Percentiles rank a stretch among this genome's conserved stretches.
Conservation (phyloP, 1,140 invertebrate genomes). For the Temnothorax curvispinosus region DNA sequence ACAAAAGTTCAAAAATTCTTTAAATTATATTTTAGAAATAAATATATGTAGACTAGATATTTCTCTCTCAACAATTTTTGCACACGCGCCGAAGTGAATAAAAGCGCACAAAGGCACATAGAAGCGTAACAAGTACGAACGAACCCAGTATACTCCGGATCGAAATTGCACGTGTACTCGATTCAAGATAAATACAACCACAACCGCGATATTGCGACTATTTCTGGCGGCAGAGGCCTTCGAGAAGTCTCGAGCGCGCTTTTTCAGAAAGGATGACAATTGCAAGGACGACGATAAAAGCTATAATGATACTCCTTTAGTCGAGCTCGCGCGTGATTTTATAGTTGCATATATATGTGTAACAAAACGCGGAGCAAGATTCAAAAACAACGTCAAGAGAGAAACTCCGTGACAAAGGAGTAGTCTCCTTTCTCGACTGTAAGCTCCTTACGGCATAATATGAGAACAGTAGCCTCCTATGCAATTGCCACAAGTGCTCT, state of each 20-base stretch:
- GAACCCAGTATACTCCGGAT: neutral
- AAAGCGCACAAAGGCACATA: neutral
- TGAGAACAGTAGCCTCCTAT: conserved; percentile 1
- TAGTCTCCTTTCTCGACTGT: neutral
- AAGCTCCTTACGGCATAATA: conserved; percentile 47
- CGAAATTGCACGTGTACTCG: conserved; percentile 16
- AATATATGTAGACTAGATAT: conserved; percentile 5
- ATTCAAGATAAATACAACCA: conserved; percentile 21
- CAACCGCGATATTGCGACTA: conserved; percentile 17
- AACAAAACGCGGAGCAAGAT: neutral
- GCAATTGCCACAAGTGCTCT: conserved; percentile 26
- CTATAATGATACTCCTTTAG: conserved; percentile 24
- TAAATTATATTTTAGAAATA: neutral
- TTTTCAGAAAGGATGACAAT: conserved; percentile 11
- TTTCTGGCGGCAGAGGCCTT: neutral
- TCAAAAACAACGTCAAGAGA: conserved; percentile 42
- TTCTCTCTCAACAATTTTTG: neutral
- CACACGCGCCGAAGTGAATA: neutral
- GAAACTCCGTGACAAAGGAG: conserved; percentile 10
- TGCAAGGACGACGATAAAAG: neutral
- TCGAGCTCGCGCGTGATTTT: neutral
- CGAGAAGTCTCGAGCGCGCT: neutral
- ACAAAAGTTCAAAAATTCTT: neutral
- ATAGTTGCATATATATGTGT: neutral
- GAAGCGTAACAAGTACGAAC: conserved; percentile 24